Conservation (phyloP, 2,113 vertebrate genomes). For the Calyptomena viridis region DNA sequence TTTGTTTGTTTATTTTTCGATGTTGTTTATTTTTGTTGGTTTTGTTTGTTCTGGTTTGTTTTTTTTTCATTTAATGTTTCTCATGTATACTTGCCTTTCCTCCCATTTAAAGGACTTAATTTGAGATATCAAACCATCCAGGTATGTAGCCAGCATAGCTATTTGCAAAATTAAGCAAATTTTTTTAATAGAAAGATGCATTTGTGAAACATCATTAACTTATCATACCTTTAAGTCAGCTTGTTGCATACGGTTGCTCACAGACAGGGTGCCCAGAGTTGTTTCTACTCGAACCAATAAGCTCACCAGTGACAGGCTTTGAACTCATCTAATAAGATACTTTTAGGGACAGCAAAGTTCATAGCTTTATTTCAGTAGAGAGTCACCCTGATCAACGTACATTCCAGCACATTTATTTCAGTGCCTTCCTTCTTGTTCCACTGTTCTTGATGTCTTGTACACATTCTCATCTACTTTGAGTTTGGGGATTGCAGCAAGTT, state of each 20-base stretch:
- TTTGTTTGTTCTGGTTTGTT: too few relatives aligned
- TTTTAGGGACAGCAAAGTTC: not conserved
- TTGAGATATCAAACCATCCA: not conserved
- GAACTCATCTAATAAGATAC: not conserved
- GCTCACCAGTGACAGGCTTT: not conserved
- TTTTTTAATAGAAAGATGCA: not conserved
- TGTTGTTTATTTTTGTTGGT: not conserved
- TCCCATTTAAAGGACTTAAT: not conserved
- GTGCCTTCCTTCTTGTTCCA: not conserved
- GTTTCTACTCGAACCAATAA: not conserved
- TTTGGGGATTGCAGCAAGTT: not conserved
- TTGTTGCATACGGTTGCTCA: not conserved
- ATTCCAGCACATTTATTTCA: not conserved
- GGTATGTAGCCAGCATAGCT: not conserved
- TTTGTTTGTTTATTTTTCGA: not conserved
- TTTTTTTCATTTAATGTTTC: not conserved
- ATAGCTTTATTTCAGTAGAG: not conserved
- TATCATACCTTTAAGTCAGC: not conserved
- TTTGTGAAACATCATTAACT: not conserved
- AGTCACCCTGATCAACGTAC: not conserved
- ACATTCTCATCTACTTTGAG: not conserved
- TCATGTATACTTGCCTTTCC: not conserved
- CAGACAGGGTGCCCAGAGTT: not conserved
- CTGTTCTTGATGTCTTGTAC: not conserved
- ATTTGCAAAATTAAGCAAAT: not conserved